Base-by-base conservation (phyloP, 2,113 vertebrate species). In the Neomonachus schauinslandi region DNA sequence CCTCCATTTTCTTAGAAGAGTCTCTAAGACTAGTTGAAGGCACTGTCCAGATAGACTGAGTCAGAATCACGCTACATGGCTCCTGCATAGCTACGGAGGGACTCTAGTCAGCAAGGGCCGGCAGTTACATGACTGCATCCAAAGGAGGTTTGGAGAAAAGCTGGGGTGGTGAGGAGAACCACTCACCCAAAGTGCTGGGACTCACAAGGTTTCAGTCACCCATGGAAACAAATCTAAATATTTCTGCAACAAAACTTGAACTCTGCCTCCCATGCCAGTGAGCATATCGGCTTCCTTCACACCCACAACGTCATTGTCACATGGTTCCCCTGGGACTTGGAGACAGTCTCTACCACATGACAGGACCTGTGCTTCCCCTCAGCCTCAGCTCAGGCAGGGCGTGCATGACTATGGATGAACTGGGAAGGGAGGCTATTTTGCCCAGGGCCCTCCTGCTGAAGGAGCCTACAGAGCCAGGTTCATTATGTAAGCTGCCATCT, bases 351-450 rank as follows among this genome's bases (percentile, higher is more conserved):
- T 81, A 96, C 97, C 28, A 85, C 63, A 91, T 39, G 88, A n/a
- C 91, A 94, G 85, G 96, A 79, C 81, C 96, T 97, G 77, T 1
- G 61, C 82, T 93, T 95, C 65, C 76, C n/a, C 65, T 95, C 53
- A n/a, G 80, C 0, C 0, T 97, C 92, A 88, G 94, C 89, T 96
- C 63, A 39, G 59, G 72, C 79, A 77, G 46, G 49, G 10, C 26
- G 57, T 81, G 4, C 12, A 1, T 7, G 33, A 28, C 76, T 69
- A 15, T 2, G 4, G 82, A 74, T 93, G 53, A 91, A 81, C 28
- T 15, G 15, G 42, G n/a, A 21, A 83, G 2, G 22, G 10, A 65
- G 26, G n/a, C 53, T 59, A 55, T 53, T 90, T 96, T 67, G 72
- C 69, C 72, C 4, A 12, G 12, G 18, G 21, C 67, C 19, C 11